A percentile compares a stretch with the other conserved stretches of the same genome.
Conservation (phyloP, 2,113 vertebrate species). For the Ceyx margarethae region DNA sequence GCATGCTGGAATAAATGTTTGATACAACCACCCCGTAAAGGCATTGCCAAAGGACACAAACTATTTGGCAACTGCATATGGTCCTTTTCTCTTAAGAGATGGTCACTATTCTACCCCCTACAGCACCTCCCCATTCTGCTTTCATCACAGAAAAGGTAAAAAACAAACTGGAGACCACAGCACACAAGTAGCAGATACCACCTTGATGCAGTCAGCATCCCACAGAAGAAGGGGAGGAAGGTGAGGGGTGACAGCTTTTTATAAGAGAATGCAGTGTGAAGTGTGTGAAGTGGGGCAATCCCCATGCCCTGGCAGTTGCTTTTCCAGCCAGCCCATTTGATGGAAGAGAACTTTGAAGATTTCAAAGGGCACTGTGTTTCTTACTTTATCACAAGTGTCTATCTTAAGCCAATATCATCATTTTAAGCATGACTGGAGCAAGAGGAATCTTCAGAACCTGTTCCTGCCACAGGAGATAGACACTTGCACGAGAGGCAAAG, state of each 20-base stretch:
- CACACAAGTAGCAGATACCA: neutral
- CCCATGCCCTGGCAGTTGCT: neutral
- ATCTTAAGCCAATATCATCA: slow-evolving; percentile 60
- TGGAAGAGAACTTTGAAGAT: slow-evolving; percentile 40
- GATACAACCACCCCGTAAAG: neutral
- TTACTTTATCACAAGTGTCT: slow-evolving; percentile 48
- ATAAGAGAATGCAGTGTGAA: neutral
- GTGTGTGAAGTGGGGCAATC: rapidly evolving
- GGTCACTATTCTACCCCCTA: neutral
- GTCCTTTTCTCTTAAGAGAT: neutral
- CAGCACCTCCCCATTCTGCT: neutral
- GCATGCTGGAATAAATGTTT: neutral
- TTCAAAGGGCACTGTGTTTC: slow-evolving; percentile 4
- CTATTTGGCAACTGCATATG: rapidly evolving
- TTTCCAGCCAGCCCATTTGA: neutral
- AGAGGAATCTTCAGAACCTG: neutral
- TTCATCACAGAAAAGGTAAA: neutral
- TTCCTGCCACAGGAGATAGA: neutral
- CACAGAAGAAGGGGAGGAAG: neutral
- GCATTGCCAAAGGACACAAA: rapidly evolving
- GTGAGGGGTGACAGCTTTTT: neutral
- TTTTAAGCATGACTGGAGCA: slow-evolving; percentile 47
- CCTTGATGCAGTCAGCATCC: neutral
- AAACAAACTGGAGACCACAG: neutral
- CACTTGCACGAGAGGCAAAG: neutral